These are phyloP conservation scores for Erythrocebus patas DNA, from an alignment of 2,113 vertebrate species.

Conservation along the genomic window DNA sequence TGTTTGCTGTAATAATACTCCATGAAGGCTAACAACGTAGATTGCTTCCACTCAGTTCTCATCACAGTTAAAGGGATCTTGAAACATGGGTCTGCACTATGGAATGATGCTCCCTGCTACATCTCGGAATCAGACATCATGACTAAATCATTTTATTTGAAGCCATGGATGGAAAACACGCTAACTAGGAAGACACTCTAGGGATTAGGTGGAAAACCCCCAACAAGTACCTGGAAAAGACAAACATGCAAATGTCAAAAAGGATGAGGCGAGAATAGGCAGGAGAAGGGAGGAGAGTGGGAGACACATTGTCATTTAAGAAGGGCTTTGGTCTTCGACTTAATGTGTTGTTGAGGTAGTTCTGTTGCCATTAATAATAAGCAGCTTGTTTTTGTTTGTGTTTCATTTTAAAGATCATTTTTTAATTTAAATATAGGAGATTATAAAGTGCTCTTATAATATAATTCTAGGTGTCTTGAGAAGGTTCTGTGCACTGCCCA, in stretches of 20 bases:
- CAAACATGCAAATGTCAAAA: too few species aligned
- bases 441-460: background rate
- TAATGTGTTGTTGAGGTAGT: background rate
- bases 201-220: background rate
- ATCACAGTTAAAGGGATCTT: background rate
- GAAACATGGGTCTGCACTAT: background rate
- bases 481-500: background rate
- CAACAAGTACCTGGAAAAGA: too few species aligned
- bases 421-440: background rate
- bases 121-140: background rate
- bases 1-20: background rate
- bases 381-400: background rate
- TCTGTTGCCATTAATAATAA: background rate
- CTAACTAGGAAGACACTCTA: background rate
- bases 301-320: background rate
- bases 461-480: background rate
- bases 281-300: background rate
- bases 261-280: background rate
- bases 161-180: background rate
- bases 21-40: background rate
- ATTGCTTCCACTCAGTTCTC: background rate
- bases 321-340: background rate
- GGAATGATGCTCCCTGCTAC: background rate
- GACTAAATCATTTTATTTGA: background rate
- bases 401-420: background rate